Evolutionary conservation across 1,140 invertebrate species (phyloP), one percentile per base, ranked within the genome.

Genomic region (Doryteuthis pealeii): DNA sequence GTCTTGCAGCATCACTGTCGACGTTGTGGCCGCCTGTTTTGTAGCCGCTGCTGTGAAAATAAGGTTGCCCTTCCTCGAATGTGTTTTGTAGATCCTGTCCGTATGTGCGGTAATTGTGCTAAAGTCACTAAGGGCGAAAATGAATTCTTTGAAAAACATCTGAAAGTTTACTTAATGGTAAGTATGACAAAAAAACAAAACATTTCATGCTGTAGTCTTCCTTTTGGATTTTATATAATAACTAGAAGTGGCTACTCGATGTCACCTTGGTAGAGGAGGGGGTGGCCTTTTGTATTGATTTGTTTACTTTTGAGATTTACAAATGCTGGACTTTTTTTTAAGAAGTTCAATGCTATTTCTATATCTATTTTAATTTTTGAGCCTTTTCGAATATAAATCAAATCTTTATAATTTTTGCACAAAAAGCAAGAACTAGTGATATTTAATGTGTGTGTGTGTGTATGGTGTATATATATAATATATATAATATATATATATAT

Each of bases 21-120:
- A n/a, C 83, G 90, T n/a, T 91, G 90, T 88, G 90, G 90, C 0
- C 81, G 86, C 49, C 88, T 90, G 71, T 90, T 88, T 77, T 91
- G 90, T 81, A 85, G 82, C 43, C 81, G 77, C 0, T 90, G 90
- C 78, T 89, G 89, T 82, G 80, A 88, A 5, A 77, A 82, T 6
- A 88, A 87, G 71, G 68, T 90, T 40, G 74, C 81, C 12, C 80
- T 91, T 28, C 89, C 87, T 10, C 80, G 90, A 31, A 90, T 91
- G 90, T 89, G 89, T 78, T 91, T 91, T 80, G 83, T 91, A 26
- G 90, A 91, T 79, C 90, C 90, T 35, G 90, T 91, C 4, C 80
- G 90, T 30, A 81, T 90, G 12, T 91, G 90, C 79, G 73, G 78
- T 6, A 70, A 76, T 14, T 91, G 90, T 81, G 74, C 79, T 10